These are phyloP conservation scores for Bos taurus DNA, from an alignment of 2,113 vertebrate genomes.

Conservation along the genomic window ARS-UCD2.0 NC_037333.1:103061501-103062000, in stretches of 20 bases:
- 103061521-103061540: neutral
- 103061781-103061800: neutral
- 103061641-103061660: accelerated
- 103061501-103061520: neutral
- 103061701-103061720: neutral
- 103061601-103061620: neutral
- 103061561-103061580: neutral
- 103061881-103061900: neutral
- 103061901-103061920: neutral
- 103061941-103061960: accelerated
- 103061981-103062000: accelerated
- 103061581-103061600: neutral
- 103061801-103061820: neutral
- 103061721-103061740: too few species aligned
- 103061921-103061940: accelerated
- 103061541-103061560: neutral
- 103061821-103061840: neutral
- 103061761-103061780: neutral
- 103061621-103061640: neutral
- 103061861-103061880: neutral
- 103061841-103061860: accelerated
- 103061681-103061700: neutral
- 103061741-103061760: accelerated
- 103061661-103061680: neutral
- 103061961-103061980: neutral